These are phyloP conservation scores for Ardeotis arabs DNA, from an alignment of 2,113 vertebrate species.

Conservation along the genomic window DNA sequence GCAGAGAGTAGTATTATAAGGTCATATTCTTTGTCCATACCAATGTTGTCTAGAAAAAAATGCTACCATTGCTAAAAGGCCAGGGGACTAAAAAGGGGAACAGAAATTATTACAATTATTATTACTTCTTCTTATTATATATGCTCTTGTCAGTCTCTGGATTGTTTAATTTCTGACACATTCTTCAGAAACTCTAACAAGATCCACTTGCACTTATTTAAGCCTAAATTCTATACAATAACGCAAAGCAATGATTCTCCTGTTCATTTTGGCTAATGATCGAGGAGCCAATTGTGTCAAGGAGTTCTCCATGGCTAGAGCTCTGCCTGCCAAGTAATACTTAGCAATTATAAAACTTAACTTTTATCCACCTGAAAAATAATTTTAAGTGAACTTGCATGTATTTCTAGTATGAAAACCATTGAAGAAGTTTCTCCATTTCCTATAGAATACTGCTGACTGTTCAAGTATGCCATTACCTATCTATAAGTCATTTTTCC, in stretches of 20 bases:
- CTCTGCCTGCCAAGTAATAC: neutral
- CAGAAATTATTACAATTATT: neutral
- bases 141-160: neutral
- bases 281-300: neutral
- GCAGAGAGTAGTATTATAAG: neutral
- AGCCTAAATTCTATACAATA: neutral
- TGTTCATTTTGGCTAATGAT: slow-evolving; percentile 24
- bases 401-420: neutral
- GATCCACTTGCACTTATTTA: neutral
- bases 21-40: neutral
- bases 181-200: neutral
- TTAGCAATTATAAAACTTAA: neutral
- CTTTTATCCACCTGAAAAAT: neutral
- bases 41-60: neutral
- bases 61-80: neutral
- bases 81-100: neutral
- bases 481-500: neutral
- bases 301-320: neutral
- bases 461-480: neutral
- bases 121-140: neutral
- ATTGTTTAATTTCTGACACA: neutral
- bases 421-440: neutral
- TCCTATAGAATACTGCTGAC: neutral
- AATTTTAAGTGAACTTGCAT: neutral
- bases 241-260: slow-evolving; percentile 6